phyloP scores from a whole-genome alignment of 2,888 invertebrate genomes.

The Catocala fraxini region DNA sequence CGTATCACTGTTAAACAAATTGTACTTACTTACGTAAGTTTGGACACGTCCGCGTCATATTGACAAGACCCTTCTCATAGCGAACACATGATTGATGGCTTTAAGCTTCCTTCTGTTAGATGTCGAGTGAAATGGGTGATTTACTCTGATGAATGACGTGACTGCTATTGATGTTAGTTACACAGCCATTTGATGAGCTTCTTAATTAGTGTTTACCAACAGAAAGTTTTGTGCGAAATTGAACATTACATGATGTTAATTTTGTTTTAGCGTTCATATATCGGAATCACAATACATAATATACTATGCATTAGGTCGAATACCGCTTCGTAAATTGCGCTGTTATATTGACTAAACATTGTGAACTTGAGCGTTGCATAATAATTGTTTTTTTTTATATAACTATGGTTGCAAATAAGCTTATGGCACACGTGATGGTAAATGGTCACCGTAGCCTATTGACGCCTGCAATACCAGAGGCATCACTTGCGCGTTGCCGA shows the following conservation, averaged over 20 bases:
- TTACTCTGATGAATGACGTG: conserved; percentile 34
- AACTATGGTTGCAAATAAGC: no score
- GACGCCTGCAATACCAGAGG: no score
- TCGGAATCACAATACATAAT: no score
- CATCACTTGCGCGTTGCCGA: no score
- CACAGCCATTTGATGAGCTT: conserved; percentile 13
- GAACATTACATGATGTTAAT: not conserved
- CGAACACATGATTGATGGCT: conserved; percentile 58
- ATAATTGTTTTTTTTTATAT: no score
- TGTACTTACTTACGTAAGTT: conserved; percentile 49
- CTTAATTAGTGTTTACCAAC: conserved; percentile 2
- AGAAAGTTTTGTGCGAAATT: not conserved
- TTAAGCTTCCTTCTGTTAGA: conserved; percentile 27
- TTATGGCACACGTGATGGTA: no score
- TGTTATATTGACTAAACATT: conserved; percentile 4
- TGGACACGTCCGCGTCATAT: conserved; percentile 53
- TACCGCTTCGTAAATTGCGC: no score
- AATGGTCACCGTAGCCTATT: no score
- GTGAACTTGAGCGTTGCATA: no score
- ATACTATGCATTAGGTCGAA: no score
- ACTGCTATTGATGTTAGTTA: conserved; percentile 25
- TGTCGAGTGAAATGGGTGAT: conserved; percentile 32
- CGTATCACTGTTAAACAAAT: conserved; percentile 25
- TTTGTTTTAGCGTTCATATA: not conserved
- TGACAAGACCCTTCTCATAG: conserved; percentile 60